A percentile compares a stretch with the other conserved stretches of the same genome.
These are phyloP conservation scores for Eumaeus atala DNA, from an alignment of 1,140 invertebrate species.

Conservation along the genomic window DNA sequence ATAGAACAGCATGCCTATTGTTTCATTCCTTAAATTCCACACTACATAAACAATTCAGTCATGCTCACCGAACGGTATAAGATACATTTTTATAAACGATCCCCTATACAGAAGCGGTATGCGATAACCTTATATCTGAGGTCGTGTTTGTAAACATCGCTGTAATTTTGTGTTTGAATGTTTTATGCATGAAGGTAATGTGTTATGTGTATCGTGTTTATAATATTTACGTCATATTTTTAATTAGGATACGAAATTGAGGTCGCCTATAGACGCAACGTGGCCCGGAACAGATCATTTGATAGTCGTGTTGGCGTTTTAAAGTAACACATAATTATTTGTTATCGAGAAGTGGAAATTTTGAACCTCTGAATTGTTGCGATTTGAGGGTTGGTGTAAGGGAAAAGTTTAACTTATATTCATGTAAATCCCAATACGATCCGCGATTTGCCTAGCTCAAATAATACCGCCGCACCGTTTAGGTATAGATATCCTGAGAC, in stretches of 20 bases:
- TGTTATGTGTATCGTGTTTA: not conserved
- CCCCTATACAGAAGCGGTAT: conserved; percentile 11
- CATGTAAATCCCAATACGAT: too few relatives aligned
- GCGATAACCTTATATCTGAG: conserved; percentile 54
- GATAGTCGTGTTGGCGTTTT: too few relatives aligned
- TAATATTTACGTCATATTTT: conserved; percentile 4
- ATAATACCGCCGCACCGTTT: too few relatives aligned
- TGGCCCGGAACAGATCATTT: too few relatives aligned
- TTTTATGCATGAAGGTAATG: conserved; percentile 24
- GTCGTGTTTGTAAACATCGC: conserved; percentile 54
- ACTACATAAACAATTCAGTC: conserved; percentile 50
- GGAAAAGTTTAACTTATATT: too few relatives aligned
- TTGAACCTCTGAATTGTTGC: too few relatives aligned
- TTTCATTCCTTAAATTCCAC: conserved; percentile 61
- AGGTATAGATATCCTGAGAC: too few relatives aligned
- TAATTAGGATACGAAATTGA: conserved; percentile 1
- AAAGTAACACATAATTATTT: too few relatives aligned
- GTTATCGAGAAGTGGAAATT: too few relatives aligned
- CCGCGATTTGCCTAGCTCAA: too few relatives aligned
- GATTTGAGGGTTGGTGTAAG: too few relatives aligned
- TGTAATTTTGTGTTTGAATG: conserved; percentile 25
- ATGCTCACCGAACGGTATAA: conserved; percentile 20
- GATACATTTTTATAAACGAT: conserved; percentile 28
- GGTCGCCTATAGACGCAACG: conserved; percentile 25
- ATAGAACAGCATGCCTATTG: conserved; percentile 52